phyloP scores from a whole-genome alignment of 2,113 vertebrate genomes.

The Suncus etruscus region DNA sequence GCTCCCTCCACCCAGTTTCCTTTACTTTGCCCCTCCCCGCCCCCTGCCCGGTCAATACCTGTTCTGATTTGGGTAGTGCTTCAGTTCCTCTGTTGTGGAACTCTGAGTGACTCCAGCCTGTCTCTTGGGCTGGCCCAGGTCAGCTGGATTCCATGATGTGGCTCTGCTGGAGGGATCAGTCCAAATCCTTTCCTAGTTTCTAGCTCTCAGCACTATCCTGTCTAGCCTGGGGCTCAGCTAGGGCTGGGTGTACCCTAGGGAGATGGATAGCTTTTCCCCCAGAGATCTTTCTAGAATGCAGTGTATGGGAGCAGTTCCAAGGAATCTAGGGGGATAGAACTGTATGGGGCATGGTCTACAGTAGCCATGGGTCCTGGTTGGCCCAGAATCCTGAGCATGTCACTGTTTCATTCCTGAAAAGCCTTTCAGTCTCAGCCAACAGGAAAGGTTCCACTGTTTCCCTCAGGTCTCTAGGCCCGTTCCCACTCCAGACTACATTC shows the following conservation, averaged over 20 bases:
- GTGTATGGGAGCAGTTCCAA: neutral
- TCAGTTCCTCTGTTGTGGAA: neutral
- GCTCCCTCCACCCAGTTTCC: neutral
- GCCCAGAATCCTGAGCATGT: neutral
- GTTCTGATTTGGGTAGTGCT: neutral
- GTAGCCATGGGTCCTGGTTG: neutral
- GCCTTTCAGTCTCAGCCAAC: neutral
- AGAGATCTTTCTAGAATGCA: slow-evolving; percentile 14
- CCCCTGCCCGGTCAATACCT: neutral
- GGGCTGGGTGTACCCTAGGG: neutral
- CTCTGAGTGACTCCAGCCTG: neutral
- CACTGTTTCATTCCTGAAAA: neutral
- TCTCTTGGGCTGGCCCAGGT: too few relatives aligned
- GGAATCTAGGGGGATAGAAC: neutral
- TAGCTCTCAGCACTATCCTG: neutral
- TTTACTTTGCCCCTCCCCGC: neutral
- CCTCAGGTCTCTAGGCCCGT: neutral
- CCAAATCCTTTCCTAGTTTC: neutral
- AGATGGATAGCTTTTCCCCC: neutral
- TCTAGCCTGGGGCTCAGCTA: neutral
- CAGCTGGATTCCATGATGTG: neutral
- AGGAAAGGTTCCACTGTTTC: too few relatives aligned
- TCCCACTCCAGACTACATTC: neutral
- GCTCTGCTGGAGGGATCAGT: neutral
- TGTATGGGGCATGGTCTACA: neutral